Conservation (phyloP, 2,888 invertebrate genomes). For the Itoplectis maculator region DNA sequence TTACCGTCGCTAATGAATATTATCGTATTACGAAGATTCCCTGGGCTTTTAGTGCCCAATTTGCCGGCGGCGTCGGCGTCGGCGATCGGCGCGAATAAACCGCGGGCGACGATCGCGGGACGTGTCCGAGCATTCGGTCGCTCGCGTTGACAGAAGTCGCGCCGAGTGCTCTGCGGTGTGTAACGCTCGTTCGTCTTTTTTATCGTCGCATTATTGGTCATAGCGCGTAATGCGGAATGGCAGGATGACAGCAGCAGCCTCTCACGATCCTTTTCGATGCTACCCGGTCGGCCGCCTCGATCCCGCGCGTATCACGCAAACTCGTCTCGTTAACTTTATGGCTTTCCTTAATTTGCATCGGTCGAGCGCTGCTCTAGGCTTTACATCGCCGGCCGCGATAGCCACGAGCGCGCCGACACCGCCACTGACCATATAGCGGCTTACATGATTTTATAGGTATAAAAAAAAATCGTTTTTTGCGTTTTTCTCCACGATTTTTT, state of each 20-base stretch:
- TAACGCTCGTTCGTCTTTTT: constrained; percentile 8
- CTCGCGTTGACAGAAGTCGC: constrained; percentile 4
- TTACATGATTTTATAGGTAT: no score
- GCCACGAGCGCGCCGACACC: constrained; percentile 39
- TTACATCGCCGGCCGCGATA: constrained; percentile 51
- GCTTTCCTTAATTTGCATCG: constrained; percentile 60
- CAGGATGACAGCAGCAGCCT: background rate
- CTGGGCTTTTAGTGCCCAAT: no score
- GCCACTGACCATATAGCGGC: constrained; percentile 41
- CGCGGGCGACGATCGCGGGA: background rate
- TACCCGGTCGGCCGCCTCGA: constrained; percentile 18
- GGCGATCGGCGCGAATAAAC: background rate
- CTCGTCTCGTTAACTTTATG: constrained; percentile 56
- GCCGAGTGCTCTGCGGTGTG: background rate
- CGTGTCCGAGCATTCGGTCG: no score
- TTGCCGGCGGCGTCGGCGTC: background rate
- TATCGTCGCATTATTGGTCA: constrained; percentile 14
- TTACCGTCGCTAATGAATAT: no score
- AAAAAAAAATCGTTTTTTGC: no score
- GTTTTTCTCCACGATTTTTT: no score
- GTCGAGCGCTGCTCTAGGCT: constrained; percentile 32
- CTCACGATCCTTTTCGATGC: no score
- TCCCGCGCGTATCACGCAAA: constrained; percentile 28
- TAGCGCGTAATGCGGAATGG: background rate
- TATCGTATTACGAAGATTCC: no score